Evolutionary conservation across 1,140 invertebrate species (phyloP), one percentile per base, ranked within the genome.

Genomic region (Atta colombica): DNA sequence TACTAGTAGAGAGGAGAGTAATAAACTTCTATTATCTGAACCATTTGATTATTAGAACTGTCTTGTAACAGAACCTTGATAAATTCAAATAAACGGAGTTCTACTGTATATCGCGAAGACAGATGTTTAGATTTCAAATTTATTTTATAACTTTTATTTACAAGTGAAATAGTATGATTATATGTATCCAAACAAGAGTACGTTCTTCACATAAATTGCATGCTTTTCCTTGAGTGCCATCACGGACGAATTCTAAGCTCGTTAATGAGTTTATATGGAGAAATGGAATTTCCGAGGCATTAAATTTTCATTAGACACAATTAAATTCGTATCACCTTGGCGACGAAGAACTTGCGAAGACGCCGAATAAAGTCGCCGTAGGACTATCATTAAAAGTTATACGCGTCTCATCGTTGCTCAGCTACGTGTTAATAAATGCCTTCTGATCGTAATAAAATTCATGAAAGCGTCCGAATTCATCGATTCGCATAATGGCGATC

Each of bases 221-320:
- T 25, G n/a, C 61, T 68, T 68, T 80, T 58, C 21, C 65, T 45
- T 49, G 3, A n/a, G 16, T n/a, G 31, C 16, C 45, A 63, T 18
- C 58, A 21, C 31, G n/a, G n/a, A 84, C 18, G 55, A 53, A 55
- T 77, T 21, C 18, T 31, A 25, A 39, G 45, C 12, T n/a, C 71
- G 71, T 81, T 71, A 81, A 14, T 25, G 25, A 25, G 25, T 0
- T 16, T 5, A 39, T 25, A 39, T 25, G 18, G 49, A 71, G 35
- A 81, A 71, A 71, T 5, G 84, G 61, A 87, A 81, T 87, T 81
- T 49, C 60, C 63, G 31, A 8, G 31, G 6, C 65, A 87, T 89
- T 87, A 82, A 87, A 84, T 87, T 87, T 89, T 87, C 71, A 87
- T 89, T 71, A 87, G 71, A 61, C 12, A 65, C 77, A 87, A 87